Base-by-base conservation (phyloP, 1,140 invertebrate genomes). In the Bursaphelenchus mucronatus region DNA sequence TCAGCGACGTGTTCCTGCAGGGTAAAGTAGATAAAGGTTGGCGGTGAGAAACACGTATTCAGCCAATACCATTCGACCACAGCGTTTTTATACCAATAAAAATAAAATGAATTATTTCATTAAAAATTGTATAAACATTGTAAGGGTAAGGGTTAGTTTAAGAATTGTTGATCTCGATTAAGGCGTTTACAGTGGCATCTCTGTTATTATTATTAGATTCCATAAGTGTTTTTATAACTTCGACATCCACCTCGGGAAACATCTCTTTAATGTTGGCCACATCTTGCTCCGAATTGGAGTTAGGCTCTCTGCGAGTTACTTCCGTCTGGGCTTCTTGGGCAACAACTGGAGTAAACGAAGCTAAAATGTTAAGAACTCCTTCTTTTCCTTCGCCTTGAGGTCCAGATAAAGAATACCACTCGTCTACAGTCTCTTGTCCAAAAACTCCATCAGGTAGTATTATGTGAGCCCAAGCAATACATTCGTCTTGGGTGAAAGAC, bases 161-260 rank as follows among this genome's bases (percentile, higher is more conserved):
- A 30, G 30, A 30, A 30, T 30, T 57, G 40, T 71, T 71, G 87
- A 93, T 89, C 82, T 91, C 88, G n/a, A 96, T 84, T 49, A 97
- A 84, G 8, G 90, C 89, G 84, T 92, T 94, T 63, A 95, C 90
- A 10, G 91, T 90, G 13, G 87, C 85, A 79, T 94, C 90, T 82
- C 94, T 94, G 82, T 92, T 90, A 5, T 90, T 90, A 53, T 87
- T 82, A 80, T 93, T 92, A 8, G 88, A 89, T 82, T 94, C 91
- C 76, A 91, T 86, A 17, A 97, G 89, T 0, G 90, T 91, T 81
- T 89, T 89, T 44, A 97, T 88, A 1, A 94, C 90, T 76, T 94
- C 91, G 71, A 88, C 88, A 73, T 96, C 92, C 80, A 95, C 87
- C 79, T 89, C 90, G 17, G 93, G 92, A 84, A 97, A 97, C 92